Evolutionary conservation across 1,140 invertebrate species (phyloP).

Genomic region (Drosophila littoralis): DNA sequence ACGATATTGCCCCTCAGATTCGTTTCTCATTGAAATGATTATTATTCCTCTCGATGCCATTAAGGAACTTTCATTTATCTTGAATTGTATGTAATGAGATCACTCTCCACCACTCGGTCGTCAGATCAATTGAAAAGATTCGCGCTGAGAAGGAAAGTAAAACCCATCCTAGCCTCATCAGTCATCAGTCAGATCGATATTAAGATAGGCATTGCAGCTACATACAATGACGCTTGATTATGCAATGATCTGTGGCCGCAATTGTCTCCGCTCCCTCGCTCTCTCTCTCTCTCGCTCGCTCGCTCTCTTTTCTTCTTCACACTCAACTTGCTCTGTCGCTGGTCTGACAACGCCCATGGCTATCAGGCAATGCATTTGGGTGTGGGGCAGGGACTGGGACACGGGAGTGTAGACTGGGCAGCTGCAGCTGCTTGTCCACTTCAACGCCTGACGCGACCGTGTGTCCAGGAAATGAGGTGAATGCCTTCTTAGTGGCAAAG

Average conservation of each 20-base stretch:
- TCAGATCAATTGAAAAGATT: constrained; percentile 36
- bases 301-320: no score
- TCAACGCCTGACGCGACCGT: constrained; percentile 12
- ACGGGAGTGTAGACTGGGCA: constrained; percentile 3
- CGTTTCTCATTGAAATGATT: background rate
- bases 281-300: background rate
- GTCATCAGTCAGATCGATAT: constrained; percentile 43
- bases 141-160: constrained; percentile 36
- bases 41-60: constrained; percentile 8
- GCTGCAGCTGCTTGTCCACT: constrained; percentile 36
- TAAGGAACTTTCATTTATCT: constrained; percentile 44
- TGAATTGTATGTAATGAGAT: constrained; percentile 24
- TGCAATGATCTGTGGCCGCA: constrained; percentile 38
- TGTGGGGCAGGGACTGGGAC: background rate
- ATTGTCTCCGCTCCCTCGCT: background rate
- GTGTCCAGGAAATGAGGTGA: constrained; percentile 70
- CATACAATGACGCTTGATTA: constrained; percentile 35
- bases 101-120: background rate
- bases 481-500: constrained; percentile 67
- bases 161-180: constrained; percentile 42
- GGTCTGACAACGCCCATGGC: constrained; percentile 14
- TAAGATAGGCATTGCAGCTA: constrained; percentile 39
- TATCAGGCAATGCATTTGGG: constrained; percentile 7
- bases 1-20: background rate
- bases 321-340: background rate